Percentiles rank a stretch among this genome's conserved stretches.
Conservation (phyloP, 1,140 invertebrate species). For the Drosophila chauvacae region DNA sequence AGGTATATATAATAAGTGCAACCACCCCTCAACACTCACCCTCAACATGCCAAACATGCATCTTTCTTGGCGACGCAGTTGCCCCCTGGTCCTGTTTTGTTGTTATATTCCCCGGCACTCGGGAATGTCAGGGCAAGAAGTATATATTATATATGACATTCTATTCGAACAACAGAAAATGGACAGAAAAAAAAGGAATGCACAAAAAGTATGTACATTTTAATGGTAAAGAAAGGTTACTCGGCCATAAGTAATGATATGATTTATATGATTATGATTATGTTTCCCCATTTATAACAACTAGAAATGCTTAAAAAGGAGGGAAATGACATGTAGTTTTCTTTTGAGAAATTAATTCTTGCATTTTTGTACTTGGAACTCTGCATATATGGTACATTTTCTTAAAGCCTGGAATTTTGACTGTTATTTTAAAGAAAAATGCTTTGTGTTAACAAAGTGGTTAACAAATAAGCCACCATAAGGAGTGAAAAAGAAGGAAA, state of each 20-base stretch:
- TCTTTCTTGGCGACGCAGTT: slow-evolving; percentile 14
- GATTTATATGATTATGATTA: slow-evolving; percentile 16
- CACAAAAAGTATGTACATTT: slow-evolving; percentile 9
- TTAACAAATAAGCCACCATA: too few relatives aligned
- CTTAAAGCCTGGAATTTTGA: not conserved
- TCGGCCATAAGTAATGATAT: slow-evolving; percentile 11
- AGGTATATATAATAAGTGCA: slow-evolving; percentile 20
- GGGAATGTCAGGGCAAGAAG: not conserved
- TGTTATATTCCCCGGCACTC: not conserved
- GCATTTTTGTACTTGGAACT: not conserved
- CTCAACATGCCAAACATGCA: slow-evolving; percentile 6
- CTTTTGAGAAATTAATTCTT: not conserved
- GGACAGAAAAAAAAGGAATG: not conserved
- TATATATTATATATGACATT: slow-evolving; percentile 1
- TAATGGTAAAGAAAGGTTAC: slow-evolving; percentile 8
- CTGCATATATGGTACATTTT: not conserved
- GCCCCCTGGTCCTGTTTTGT: not conserved
- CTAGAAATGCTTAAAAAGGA: not conserved
- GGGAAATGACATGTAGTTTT: not conserved
- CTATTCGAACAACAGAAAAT: slow-evolving; percentile 4
- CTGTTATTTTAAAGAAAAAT: not conserved
- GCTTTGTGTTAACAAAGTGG: accelerated
- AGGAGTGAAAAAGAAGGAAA: too few relatives aligned
- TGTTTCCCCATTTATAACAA: not conserved
- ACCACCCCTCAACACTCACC: slow-evolving; percentile 12